Evolutionary conservation across 1,140 invertebrate genomes (phyloP).

Genomic region (Caenorhabditis elegans): WBcel235 BX284602.5:9768001-9768500

Average conservation of each 20-base stretch:
- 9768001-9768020: conserved; percentile 4
- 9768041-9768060: not conserved
- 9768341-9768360: too few species aligned
- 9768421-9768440: too few species aligned
- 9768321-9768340: too few species aligned
- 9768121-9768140: not conserved
- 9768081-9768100: not conserved
- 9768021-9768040: conserved; percentile 1
- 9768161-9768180: not conserved
- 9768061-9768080: not conserved
- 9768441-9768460: too few species aligned
- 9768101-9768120: conserved; percentile 16
- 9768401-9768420: too few species aligned
- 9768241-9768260: not conserved
- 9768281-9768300: too few species aligned
- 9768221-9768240: not conserved
- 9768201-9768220: not conserved
- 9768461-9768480: too few species aligned
- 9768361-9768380: too few species aligned
- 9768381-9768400: too few species aligned
- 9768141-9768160: not conserved
- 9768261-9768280: too few species aligned
- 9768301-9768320: too few species aligned
- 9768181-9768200: not conserved
- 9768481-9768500: too few species aligned